Evolutionary conservation across 2,113 vertebrate species (phyloP).

Genomic region (Gallinago paraguaiae): DNA sequence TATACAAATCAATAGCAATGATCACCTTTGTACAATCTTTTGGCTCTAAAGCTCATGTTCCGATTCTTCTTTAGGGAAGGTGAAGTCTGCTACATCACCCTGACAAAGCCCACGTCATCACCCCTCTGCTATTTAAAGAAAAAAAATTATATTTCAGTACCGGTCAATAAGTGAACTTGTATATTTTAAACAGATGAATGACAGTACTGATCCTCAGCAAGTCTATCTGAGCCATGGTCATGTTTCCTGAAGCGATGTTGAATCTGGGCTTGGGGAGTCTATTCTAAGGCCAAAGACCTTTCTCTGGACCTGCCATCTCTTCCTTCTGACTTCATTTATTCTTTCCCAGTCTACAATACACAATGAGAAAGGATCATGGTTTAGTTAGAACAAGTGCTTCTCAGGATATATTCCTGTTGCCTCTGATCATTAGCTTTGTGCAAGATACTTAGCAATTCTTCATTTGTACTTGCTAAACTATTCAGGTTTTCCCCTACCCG

Average conservation of each 20-base stretch:
- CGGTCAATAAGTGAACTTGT: no score
- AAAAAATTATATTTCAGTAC: no score
- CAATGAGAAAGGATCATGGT: background rate
- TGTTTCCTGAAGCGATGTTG: background rate
- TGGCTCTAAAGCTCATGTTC: background rate
- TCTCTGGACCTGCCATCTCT: background rate
- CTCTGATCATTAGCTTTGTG: background rate
- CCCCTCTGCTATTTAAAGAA: fast-evolving
- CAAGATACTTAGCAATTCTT: background rate
- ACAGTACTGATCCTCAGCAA: background rate
- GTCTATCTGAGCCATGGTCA: background rate
- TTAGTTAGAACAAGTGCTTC: background rate
- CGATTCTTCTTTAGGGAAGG: background rate
- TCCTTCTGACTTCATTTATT: background rate
- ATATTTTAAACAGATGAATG: background rate
- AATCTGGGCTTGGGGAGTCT: background rate
- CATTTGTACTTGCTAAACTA: background rate
- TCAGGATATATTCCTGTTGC: background rate
- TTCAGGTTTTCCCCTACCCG: background rate
- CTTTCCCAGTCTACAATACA: background rate
- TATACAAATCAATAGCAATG: background rate
- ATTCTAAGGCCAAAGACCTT: background rate
- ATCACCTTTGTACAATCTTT: background rate
- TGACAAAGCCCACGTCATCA: background rate
- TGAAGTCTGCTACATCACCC: background rate